Conservation (phyloP, 2,888 invertebrate genomes). For the Cantharis rufa region DNA sequence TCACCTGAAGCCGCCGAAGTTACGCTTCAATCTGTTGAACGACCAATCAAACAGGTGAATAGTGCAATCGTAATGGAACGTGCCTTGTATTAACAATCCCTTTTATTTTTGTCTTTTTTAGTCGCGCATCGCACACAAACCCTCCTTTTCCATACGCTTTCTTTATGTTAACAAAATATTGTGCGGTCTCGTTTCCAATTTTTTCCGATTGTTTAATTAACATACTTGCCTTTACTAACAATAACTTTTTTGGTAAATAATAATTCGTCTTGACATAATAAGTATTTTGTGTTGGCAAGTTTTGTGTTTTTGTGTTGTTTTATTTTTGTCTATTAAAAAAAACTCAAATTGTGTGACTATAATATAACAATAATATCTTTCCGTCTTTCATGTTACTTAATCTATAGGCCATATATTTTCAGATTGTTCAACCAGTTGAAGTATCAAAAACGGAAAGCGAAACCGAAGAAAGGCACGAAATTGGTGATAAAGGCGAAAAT, state of each 20-base stretch:
- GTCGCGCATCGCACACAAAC: not conserved
- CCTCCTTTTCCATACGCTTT: not conserved
- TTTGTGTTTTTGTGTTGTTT: not conserved
- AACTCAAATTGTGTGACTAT: not conserved
- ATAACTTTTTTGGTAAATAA: not conserved
- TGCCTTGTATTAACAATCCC: conserved; percentile 41
- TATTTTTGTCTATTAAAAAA: not conserved
- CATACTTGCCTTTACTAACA: conserved; percentile 3
- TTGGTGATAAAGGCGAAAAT: conserved; percentile 33
- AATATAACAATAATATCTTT: not conserved
- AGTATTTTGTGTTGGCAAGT: not conserved
- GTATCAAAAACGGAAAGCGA: conserved; percentile 33
- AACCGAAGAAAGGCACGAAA: conserved; percentile 37
- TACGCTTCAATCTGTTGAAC: conserved; percentile 58
- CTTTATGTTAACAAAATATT: conserved; percentile 37
- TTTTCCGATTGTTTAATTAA: conserved; percentile 35
- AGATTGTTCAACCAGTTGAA: conserved; percentile 34
- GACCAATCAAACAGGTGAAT: conserved; percentile 61
- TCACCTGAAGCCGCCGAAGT: conserved; percentile 54
- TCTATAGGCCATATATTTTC: conserved; percentile 20
- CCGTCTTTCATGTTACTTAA: not conserved
- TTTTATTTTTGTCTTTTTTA: conserved; percentile 34
- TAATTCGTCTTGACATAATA: not conserved
- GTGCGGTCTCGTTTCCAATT: conserved; percentile 27
- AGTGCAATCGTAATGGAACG: conserved; percentile 42